These are phyloP conservation scores for Sanderia malayensis DNA, from an alignment of 30 jellyfish, hydroid and myxozoan genomes.

Conservation along the genomic window DNA sequence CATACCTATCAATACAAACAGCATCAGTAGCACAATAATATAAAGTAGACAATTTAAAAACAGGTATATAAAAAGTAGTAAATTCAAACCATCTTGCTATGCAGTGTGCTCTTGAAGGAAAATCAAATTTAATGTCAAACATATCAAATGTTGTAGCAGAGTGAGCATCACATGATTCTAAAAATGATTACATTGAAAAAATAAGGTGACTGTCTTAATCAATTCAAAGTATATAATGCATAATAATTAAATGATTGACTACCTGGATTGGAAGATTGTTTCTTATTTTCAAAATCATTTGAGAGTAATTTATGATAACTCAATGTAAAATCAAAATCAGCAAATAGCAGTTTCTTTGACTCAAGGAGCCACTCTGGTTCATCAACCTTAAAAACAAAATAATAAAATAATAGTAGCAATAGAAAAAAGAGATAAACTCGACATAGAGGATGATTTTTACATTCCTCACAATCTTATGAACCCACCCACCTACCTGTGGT, in stretches of 20 bases:
- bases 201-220: too few species aligned
- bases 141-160: conserved; percentile 68
- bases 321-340: conserved; percentile 51
- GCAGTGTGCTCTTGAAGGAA: conserved; percentile 85
- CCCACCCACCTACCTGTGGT: not conserved
- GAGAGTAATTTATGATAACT: conserved; percentile 33
- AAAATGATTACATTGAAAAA: not conserved
- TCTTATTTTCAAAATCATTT: too few species aligned
- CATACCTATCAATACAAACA: conserved; percentile 61
- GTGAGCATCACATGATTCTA: conserved; percentile 43
- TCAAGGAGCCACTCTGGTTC: conserved; percentile 51
- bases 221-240: too few species aligned
- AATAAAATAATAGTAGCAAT: too few species aligned
- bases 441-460: too few species aligned
- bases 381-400: not conserved
- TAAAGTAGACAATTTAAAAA: too few species aligned
- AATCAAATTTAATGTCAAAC: conserved; percentile 69
- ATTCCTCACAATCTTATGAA: too few species aligned
- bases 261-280: not conserved
- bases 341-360: conserved; percentile 48
- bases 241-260: too few species aligned
- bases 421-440: not conserved
- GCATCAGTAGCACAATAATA: too few species aligned
- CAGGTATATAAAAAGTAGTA: too few species aligned
- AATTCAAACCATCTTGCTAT: conserved; percentile 93